These are phyloP conservation scores for Amphiprion clarkii DNA, from an alignment of 2,797 vertebrate genomes.

Conservation along the genomic window DNA sequence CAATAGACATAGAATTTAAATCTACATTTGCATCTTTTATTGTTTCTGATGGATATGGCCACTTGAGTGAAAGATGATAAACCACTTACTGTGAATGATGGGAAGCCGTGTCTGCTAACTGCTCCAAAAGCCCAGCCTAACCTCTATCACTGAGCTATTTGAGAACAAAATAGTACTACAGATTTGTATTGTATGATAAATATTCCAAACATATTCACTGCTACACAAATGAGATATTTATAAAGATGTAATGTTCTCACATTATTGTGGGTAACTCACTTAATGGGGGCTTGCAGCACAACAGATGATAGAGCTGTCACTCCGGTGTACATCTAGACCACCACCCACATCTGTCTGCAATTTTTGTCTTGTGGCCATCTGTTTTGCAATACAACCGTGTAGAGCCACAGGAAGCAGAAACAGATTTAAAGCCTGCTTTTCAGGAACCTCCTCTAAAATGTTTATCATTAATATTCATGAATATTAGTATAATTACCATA, in stretches of 20 bases:
- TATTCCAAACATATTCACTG: background rate
- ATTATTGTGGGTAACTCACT: conserved; percentile 39
- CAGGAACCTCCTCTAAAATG: conserved; percentile 38
- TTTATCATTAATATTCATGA: conserved; percentile 58
- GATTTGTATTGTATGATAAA: background rate
- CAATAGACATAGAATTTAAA: background rate
- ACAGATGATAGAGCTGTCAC: conserved; percentile 58
- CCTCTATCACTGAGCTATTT: background rate
- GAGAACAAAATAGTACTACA: background rate
- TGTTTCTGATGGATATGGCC: conserved; percentile 3
- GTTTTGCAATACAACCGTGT: conserved; percentile 35
- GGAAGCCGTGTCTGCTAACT: background rate
- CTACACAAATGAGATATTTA: background rate
- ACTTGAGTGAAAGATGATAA: conserved; percentile 13
- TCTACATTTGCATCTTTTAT: background rate
- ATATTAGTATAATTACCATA: conserved; percentile 50
- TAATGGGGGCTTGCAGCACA: conserved; percentile 44
- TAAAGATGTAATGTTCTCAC: conserved; percentile 19
- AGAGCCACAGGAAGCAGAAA: conserved; percentile 36
- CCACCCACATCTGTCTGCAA: conserved; percentile 59
- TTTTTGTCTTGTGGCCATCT: conserved; percentile 59
- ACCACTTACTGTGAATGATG: conserved; percentile 4
- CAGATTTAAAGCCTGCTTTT: conserved; percentile 48
- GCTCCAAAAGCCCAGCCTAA: background rate
- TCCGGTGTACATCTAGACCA: conserved; percentile 48